Percentiles rank a stretch among this genome's conserved stretches.
These are phyloP conservation scores for Chrosomus eos DNA, from an alignment of 2,797 vertebrate genomes.

Conservation along the genomic window DNA sequence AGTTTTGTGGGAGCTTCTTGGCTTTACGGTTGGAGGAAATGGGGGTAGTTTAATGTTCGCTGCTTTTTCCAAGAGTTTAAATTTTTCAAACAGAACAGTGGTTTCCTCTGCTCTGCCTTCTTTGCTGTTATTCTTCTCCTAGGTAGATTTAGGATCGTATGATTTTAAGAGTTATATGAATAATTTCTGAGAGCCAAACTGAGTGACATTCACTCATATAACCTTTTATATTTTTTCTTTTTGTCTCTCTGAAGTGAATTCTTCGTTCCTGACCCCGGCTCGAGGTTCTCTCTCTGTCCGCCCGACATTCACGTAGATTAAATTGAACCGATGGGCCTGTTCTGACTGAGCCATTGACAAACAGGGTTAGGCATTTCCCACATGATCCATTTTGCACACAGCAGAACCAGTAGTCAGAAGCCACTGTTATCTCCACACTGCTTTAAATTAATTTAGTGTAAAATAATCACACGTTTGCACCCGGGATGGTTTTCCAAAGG, in stretches of 20 bases:
- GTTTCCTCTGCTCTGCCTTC: constrained; percentile 30
- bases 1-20: constrained; percentile 26
- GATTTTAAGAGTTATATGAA: constrained; percentile 74
- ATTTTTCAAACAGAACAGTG: constrained; percentile 39
- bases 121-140: constrained; percentile 15
- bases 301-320: constrained; percentile 69
- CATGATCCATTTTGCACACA: constrained; percentile 15
- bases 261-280: constrained; percentile 66
- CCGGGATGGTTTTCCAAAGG: constrained; percentile 31
- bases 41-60: constrained; percentile 18
- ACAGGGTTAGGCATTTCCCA: constrained; percentile 67
- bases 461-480: constrained; percentile 21
- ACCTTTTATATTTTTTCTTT: constrained; percentile 50
- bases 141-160: constrained; percentile 69
- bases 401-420: neutral
- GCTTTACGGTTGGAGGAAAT: constrained; percentile 9
- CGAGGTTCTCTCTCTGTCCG: constrained; percentile 67
- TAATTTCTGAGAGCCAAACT: constrained; percentile 80
- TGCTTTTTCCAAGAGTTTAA: constrained; percentile 37
- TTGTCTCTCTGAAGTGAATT: constrained; percentile 51
- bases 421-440: constrained; percentile 11
- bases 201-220: constrained; percentile 83
- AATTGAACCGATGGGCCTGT: constrained; percentile 68
- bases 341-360: constrained; percentile 69
- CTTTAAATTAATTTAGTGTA: constrained; percentile 16